phyloP scores from a whole-genome alignment of 1,140 invertebrate genomes.

The Gerris buenoi region DNA sequence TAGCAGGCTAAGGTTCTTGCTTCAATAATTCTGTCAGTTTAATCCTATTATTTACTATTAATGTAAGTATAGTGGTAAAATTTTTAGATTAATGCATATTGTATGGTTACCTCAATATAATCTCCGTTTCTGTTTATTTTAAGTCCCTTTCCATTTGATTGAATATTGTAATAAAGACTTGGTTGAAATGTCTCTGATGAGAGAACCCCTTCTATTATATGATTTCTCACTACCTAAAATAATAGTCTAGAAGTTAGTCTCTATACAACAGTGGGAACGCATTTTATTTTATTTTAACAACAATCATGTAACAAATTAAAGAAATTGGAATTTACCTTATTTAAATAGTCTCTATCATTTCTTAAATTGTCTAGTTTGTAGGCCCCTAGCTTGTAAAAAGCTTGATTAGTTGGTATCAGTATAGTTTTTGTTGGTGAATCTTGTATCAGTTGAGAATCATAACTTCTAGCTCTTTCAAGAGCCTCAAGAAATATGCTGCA shows the following conservation, averaged over 20 bases:
- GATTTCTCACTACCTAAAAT: slow-evolving; percentile 23
- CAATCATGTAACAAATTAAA: too few species aligned
- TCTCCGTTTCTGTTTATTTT: slow-evolving; percentile 21
- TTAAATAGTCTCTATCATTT: background rate
- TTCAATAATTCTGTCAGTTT: too few species aligned
- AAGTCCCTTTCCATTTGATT: slow-evolving; percentile 24
- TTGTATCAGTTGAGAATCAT: background rate
- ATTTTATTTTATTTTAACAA: too few species aligned
- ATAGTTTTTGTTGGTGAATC: slow-evolving; percentile 29
- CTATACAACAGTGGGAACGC: too few species aligned
- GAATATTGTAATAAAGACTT: slow-evolving; percentile 30
- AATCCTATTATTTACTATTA: too few species aligned
- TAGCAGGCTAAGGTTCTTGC: too few species aligned
- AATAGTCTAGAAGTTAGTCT: too few species aligned
- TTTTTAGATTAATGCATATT: too few species aligned
- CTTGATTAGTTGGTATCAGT: slow-evolving; percentile 35
- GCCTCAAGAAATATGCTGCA: background rate
- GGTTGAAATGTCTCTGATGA: slow-evolving; percentile 29
- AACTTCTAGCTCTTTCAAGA: background rate
- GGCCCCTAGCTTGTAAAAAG: slow-evolving; percentile 27
- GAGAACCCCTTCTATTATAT: slow-evolving; percentile 31
- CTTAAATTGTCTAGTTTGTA: background rate
- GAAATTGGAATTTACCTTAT: too few species aligned
- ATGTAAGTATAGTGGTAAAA: too few species aligned
- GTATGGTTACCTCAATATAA: slow-evolving; percentile 23